Conservation (phyloP, 2,888 invertebrate species). For the Bugula neritina region DNA sequence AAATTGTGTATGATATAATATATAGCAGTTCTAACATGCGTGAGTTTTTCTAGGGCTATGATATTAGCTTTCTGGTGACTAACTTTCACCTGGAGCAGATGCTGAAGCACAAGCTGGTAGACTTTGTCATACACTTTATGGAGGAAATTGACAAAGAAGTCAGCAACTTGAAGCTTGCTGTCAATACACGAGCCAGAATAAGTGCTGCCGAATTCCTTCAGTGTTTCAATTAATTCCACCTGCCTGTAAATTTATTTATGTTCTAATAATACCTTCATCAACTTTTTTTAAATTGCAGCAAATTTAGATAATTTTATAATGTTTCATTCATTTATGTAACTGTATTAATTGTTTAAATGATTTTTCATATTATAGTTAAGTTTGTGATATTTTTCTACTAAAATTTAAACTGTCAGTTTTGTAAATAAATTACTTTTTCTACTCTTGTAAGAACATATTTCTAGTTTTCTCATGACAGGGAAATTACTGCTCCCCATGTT, state of each 20-base stretch:
- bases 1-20: no score
- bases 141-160: slow-evolving; percentile 99
- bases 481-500: no score
- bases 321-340: no score
- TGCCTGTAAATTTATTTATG: not conserved
- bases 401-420: no score
- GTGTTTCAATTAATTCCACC: slow-evolving; percentile 37
- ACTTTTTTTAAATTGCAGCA: not conserved
- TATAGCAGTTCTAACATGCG: no score
- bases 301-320: no score
- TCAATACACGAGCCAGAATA: slow-evolving; percentile 94
- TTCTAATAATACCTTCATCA: not conserved
- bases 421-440: no score
- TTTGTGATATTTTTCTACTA: no score
- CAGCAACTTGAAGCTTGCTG: slow-evolving; percentile 97
- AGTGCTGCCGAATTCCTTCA: slow-evolving; percentile 94
- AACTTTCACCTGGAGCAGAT: slow-evolving; percentile 98
- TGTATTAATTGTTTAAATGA: no score
- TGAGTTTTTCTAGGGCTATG: slow-evolving; percentile 81
- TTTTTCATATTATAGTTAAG: no score
- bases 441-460: no score
- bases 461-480: no score
- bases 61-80: slow-evolving; percentile 97
- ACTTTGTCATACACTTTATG: slow-evolving; percentile 99
- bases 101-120: slow-evolving; percentile 98